Evolutionary conservation across 2,113 vertebrate genomes (phyloP), one percentile per base, ranked within the genome.

Genomic region (Cervus canadensis): DNA sequence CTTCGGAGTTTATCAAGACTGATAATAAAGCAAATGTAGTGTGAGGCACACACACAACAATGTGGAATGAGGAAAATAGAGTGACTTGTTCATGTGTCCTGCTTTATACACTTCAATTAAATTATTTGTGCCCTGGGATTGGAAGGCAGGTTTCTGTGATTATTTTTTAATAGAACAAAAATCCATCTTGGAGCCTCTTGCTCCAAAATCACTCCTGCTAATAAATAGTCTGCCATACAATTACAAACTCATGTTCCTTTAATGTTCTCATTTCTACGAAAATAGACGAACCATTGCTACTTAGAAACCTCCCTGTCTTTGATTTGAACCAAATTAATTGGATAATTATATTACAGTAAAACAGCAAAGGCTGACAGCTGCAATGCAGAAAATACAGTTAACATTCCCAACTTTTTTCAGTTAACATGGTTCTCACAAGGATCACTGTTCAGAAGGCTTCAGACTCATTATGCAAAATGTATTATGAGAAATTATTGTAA

Each of bases 81-180:
- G 48, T 57, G 26, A 92, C 54, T 36, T 89, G 19, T 57, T 93
- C n/a, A 21, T 4, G 5, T 89, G 9, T 59, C 62, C 62, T 6
- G 10, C 96, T 97, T 91, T 45, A 67, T 81, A 97, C 7, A 14
- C 17, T 48, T 95, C 96, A 78, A 79, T 96, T 97, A 50, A 98
- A 85, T 6, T 81, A 89, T 84, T 30, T 89, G 36, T 74, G 23
- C 21, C 10, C 56, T 91, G 91, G 50, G 14, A 76, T 89, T 91
- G 11, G 36, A 40, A 40, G 45, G 2, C 10, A 93, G 28, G 6
- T 45, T 94, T 90, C 40, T 79, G 30, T 59, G 7, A n/a, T 23
- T 81, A 28, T 54, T 56, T 79, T 93, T 89, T 82, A 91, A 95
- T 26, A 86, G 57, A 95, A 97, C 4, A 89, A 85, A 97, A 94